Conservation (phyloP, 2,113 vertebrate genomes). For the Hippocampus barbouri region DNA sequence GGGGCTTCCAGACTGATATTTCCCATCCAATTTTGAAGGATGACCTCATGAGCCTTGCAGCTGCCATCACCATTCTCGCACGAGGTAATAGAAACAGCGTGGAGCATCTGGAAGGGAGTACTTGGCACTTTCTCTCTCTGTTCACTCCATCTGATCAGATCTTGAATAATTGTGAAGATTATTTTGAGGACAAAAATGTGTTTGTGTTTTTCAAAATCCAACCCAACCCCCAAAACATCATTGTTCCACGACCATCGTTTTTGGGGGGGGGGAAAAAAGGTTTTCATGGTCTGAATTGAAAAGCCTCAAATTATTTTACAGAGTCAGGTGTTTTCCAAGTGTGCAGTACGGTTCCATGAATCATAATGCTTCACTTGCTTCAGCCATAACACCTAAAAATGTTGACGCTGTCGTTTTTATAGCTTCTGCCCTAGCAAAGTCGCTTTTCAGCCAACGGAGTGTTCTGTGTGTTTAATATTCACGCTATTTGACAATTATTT, state of each 20-base stretch:
- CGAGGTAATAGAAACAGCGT: constrained; percentile 73
- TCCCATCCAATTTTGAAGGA: constrained; percentile 52
- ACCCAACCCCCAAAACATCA: not conserved
- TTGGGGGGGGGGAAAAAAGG: too few species aligned
- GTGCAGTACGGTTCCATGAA: constrained; percentile 4
- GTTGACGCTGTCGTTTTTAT: not conserved
- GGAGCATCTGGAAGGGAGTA: constrained; percentile 51
- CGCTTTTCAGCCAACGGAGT: not conserved
- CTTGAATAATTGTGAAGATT: not conserved
- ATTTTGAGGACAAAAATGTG: not conserved
- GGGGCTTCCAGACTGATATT: constrained; percentile 46
- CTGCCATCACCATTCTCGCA: constrained; percentile 56
- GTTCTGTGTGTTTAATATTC: not conserved
- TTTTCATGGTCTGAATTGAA: constrained; percentile 4
- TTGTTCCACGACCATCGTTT: not conserved
- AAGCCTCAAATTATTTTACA: constrained; percentile 4
- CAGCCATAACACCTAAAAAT: constrained; percentile 44
- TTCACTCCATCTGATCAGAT: not conserved
- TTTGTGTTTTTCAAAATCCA: not conserved
- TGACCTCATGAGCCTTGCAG: constrained; percentile 70
- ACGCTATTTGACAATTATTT: not conserved
- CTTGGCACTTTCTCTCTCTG: constrained; percentile 11
- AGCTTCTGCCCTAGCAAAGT: not conserved
- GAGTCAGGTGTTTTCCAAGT: constrained; percentile 30
- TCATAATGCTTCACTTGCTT: constrained; percentile 16